These are phyloP conservation scores for Otolemur crassicaudatus DNA, from an alignment of 2,797 vertebrate genomes.

Conservation along the genomic window DNA sequence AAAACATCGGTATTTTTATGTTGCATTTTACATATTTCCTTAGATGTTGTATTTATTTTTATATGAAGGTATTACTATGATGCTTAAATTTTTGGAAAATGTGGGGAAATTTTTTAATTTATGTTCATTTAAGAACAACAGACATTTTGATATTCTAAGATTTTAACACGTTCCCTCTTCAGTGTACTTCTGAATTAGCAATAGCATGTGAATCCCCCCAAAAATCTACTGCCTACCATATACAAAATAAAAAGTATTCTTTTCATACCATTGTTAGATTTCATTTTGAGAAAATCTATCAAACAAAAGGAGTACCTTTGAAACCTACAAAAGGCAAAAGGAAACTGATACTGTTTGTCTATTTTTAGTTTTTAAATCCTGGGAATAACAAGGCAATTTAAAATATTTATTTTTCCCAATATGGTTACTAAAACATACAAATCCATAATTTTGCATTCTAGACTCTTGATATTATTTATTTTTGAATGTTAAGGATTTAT, in stretches of 20 bases:
- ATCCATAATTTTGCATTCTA: not conserved
- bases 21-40: slow-evolving; percentile 23
- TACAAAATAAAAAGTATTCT: not conserved
- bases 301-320: not conserved
- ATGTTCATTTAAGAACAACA: not conserved
- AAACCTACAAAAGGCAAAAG: slow-evolving; percentile 14
- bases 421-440: slow-evolving; percentile 25
- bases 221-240: slow-evolving; percentile 9
- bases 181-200: not conserved
- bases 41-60: not conserved
- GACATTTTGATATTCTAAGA: slow-evolving; percentile 4
- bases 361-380: slow-evolving; percentile 48
- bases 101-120: not conserved
- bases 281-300: slow-evolving; percentile 43
- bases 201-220: not conserved
- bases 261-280: slow-evolving; percentile 33
- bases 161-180: not conserved
- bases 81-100: not conserved
- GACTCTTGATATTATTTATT: not conserved
- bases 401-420: not conserved
- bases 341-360: not conserved
- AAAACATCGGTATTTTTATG: not conserved
- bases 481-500: not conserved
- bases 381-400: not conserved
- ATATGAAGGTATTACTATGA: not conserved